Conservation (phyloP, 2,113 vertebrate genomes). For the Clarias macrocephalus region DNA sequence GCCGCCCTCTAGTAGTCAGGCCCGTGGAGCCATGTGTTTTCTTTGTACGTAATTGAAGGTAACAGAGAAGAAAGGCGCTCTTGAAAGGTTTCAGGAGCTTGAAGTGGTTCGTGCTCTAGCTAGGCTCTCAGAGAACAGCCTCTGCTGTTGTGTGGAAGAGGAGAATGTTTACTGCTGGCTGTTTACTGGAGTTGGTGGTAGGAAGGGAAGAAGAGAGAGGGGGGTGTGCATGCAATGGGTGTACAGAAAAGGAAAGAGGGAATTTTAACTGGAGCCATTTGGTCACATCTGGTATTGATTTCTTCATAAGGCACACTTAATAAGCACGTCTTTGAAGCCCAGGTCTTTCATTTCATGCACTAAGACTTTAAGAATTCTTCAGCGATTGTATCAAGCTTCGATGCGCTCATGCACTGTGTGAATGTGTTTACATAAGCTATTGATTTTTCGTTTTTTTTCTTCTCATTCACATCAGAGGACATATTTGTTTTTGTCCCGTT, state of each 20-base stretch:
- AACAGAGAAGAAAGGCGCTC: constrained; percentile 1
- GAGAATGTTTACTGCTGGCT: constrained; percentile 47
- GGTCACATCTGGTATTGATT: constrained; percentile 96
- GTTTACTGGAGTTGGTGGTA: constrained; percentile 43
- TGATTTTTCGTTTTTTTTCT: constrained; percentile 51
- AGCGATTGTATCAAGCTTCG: constrained; percentile 84
- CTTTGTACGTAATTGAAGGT: constrained; percentile 26
- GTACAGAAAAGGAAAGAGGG: constrained; percentile 69
- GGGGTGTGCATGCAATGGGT: constrained; percentile 57
- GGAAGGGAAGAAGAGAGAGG: constrained; percentile 15
- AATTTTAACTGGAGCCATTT: constrained; percentile 79
- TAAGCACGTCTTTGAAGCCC: constrained; percentile 91
- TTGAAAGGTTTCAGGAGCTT: constrained; percentile 28
- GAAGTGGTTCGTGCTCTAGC: constrained; percentile 7
- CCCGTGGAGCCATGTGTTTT: constrained; percentile 14
- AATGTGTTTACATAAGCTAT: constrained; percentile 69
- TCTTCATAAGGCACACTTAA: constrained; percentile 90
- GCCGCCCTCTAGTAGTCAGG: constrained; percentile 10
- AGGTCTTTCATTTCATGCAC: constrained; percentile 86
- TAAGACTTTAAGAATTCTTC: constrained; percentile 86
- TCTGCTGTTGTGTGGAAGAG: constrained; percentile 27
- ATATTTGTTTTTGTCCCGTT: constrained; percentile 31
- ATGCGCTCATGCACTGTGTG: constrained; percentile 58
- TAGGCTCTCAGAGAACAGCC: constrained; percentile 19
- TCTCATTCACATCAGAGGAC: constrained; percentile 42